These are phyloP conservation scores for Rhabditoides inermis DNA, from an alignment of 2,888 invertebrate species.

Conservation along the genomic window DNA sequence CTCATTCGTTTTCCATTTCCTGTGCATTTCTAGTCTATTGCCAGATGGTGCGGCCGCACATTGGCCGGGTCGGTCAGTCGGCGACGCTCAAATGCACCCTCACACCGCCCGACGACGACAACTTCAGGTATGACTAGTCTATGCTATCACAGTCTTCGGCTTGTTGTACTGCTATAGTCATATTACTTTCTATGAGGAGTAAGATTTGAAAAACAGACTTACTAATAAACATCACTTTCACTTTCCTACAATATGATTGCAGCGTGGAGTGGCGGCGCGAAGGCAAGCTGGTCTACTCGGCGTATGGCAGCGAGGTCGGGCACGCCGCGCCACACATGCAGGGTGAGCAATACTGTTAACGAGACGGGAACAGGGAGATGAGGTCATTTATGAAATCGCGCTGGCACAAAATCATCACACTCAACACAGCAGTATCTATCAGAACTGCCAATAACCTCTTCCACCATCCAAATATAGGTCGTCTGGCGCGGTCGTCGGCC, in stretches of 20 bases:
- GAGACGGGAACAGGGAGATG: background rate
- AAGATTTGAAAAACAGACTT: too few species aligned
- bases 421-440: too few species aligned
- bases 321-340: constrained; percentile 6
- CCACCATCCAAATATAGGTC: too few species aligned
- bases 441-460: too few species aligned
- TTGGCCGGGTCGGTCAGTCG: constrained; percentile 4
- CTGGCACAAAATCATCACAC: too few species aligned
- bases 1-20: too few species aligned
- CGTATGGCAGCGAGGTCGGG: background rate
- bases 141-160: too few species aligned
- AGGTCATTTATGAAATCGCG: background rate
- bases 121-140: constrained; percentile 3
- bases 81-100: constrained; percentile 5
- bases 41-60: constrained; percentile 8
- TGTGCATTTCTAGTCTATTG: too few species aligned
- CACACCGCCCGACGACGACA: background rate
- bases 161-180: too few species aligned
- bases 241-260: background rate
- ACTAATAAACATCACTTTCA: background rate
- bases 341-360: background rate
- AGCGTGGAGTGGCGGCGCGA: background rate
- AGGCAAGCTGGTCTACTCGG: constrained; percentile 3
- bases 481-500: too few species aligned
- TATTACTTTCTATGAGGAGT: too few species aligned